Base-by-base conservation (phyloP, 2,888 invertebrate genomes). In the Xanthostigma xanthostigma region DNA sequence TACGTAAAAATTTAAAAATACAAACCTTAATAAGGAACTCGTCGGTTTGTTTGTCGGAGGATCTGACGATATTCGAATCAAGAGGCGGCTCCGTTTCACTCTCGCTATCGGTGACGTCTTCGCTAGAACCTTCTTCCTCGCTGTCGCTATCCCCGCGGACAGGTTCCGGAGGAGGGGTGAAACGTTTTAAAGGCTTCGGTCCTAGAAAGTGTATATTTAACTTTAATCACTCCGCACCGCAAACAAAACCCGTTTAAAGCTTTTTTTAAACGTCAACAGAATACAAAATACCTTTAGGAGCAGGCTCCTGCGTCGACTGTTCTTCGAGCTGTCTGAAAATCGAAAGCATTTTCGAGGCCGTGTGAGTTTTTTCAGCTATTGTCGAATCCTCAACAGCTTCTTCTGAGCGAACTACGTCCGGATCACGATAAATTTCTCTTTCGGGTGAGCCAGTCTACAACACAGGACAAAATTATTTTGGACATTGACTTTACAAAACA, bases 261-360 rank as follows among this genome's bases (percentile, higher is more conserved):
- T 10, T 36, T 44, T 46, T 41, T 13, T 46, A 35, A 13, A 44
- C 35, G 36, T 44, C 2, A 34, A 5, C 9, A 3, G 35, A 14
- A 33, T n/a, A 2, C 9, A 1, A 41, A 34, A 12, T 36, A 36
- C 37, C 66, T 61, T 41, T 40, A 37, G 61, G 62, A 57, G 60
- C 58, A 40, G 71, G 71, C 12, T 76, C 64, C 12, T 72, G 73
- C 11, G 72, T 68, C 52, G 74, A 69, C 50, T 78, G 76, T 58
- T 84, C 81, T 68, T 93, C 93, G 75, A 94, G 79, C 69, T 90
- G 84, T 1, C 91, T 75, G 75, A 94, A 94, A 57, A 91, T 86
- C 59, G 75, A 78, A 55, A 93, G 75, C 85, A 94, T 92, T 60
- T 86, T 80, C 41, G 84, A 81, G 11, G 93, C 85, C 1, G 90